A percentile compares a stretch with the other conserved stretches of the same genome.
phyloP scores from a whole-genome alignment of 2,797 vertebrate genomes.

The Parotocinclus haroldoi region DNA sequence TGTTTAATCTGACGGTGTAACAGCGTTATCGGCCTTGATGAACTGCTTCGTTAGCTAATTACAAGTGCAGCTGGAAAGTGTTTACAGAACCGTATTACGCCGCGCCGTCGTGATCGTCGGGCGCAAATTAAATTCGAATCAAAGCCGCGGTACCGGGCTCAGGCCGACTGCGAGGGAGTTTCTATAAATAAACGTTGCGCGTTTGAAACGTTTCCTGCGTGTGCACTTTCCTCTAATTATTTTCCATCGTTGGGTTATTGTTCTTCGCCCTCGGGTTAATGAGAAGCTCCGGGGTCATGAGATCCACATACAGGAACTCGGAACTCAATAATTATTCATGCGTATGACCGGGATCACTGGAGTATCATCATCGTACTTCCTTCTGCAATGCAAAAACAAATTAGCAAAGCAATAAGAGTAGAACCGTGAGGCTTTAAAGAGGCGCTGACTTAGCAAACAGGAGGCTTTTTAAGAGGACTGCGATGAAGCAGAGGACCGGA shows the following conservation, averaged over 20 bases:
- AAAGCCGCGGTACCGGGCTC: not conserved
- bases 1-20: too few relatives aligned
- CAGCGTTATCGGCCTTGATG: not conserved
- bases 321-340: not conserved
- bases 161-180: not conserved
- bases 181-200: constrained; percentile 1
- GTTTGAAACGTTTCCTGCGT: not conserved
- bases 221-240: not conserved
- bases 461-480: constrained; percentile 2
- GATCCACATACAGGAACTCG: not conserved
- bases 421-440: not conserved
- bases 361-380: not conserved
- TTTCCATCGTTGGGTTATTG: not conserved
- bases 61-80: not conserved
- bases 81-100: not conserved
- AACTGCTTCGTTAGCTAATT: not conserved
- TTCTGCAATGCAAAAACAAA: constrained; percentile 9
- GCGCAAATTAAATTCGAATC: not conserved
- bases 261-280: not conserved
- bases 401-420: constrained; percentile 16
- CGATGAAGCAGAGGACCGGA: not conserved
- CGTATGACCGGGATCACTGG: not conserved
- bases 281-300: not conserved
- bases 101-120: not conserved
- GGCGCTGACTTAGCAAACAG: too few relatives aligned